Percentiles rank a stretch among this genome's conserved stretches.
These are phyloP conservation scores for Amiota mariae DNA, from an alignment of 2,888 invertebrate species.

Conservation along the genomic window DNA sequence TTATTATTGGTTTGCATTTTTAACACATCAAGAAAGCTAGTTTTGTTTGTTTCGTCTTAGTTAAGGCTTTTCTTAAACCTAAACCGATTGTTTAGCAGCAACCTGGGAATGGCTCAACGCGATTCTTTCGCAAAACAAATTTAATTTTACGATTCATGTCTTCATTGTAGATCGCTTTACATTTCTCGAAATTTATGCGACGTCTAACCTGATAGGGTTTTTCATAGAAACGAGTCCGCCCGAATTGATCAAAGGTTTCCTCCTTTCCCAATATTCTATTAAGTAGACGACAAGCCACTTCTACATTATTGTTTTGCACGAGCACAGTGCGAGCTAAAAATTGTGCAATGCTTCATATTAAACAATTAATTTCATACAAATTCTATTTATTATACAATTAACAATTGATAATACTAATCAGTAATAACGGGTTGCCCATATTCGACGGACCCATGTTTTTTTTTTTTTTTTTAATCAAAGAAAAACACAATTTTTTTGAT, in stretches of 20 bases:
- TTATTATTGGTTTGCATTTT: too few relatives aligned
- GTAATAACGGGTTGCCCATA: too few relatives aligned
- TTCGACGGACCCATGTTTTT: too few relatives aligned
- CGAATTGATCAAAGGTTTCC: slow-evolving; percentile 86
- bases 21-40: too few relatives aligned
- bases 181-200: slow-evolving; percentile 90
- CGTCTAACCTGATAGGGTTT: slow-evolving; percentile 90
- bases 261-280: slow-evolving; percentile 91
- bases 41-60: too few relatives aligned
- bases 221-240: slow-evolving; percentile 89
- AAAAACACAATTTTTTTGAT: too few relatives aligned
- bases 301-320: slow-evolving; percentile 92
- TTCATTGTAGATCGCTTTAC: slow-evolving; percentile 93
- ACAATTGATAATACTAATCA: too few relatives aligned
- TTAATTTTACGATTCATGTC: slow-evolving; percentile 95
- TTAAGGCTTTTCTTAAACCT: too few relatives aligned
- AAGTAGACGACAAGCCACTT: slow-evolving; percentile 87
- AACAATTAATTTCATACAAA: too few relatives aligned
- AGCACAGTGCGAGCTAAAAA: slow-evolving; percentile 93
- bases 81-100: slow-evolving; percentile 73
- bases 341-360: slow-evolving; percentile 77
- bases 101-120: slow-evolving; percentile 88
- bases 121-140: slow-evolving; percentile 89
- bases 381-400: too few relatives aligned
- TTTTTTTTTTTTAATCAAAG: too few relatives aligned